Evolutionary conservation across 1,140 invertebrate species (phyloP).

Genomic region (Platyscapa corneri): DNA sequence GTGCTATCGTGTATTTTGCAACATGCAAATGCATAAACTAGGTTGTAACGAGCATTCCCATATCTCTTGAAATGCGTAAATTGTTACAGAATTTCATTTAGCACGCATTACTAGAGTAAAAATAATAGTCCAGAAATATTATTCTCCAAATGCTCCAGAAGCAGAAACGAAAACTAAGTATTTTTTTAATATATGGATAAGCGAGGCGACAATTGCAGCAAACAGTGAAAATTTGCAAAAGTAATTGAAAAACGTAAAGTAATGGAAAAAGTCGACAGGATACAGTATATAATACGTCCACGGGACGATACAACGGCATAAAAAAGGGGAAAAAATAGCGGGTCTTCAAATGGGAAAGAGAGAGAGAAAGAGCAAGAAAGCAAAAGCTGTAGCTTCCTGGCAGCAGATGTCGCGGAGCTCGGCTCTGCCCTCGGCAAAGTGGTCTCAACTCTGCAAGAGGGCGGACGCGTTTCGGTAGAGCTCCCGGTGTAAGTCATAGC

Average conservation of each 20-base stretch:
- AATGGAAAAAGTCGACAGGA: neutral
- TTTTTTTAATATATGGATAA: no score
- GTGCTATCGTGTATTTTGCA: no score
- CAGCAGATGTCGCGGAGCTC: constrained; percentile 37
- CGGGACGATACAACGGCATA: neutral
- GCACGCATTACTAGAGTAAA: no score
- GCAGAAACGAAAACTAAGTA: no score
- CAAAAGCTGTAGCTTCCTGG: constrained; percentile 8
- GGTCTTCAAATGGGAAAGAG: neutral
- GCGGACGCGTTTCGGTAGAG: constrained; percentile 59
- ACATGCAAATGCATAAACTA: no score
- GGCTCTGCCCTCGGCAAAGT: constrained; percentile 58
- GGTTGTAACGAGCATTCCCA: no score
- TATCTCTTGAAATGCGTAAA: no score
- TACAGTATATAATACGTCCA: neutral
- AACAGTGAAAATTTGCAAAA: no score
- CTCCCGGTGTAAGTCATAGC: constrained; percentile 28
- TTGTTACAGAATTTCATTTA: no score
- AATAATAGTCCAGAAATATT: no score
- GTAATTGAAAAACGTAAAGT: neutral
- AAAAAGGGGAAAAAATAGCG: neutral
- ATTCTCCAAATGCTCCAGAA: no score
- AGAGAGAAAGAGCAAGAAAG: neutral
- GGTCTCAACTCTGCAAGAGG: constrained; percentile 61
- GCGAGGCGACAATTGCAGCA: no score